Evolutionary conservation across 2,888 invertebrate genomes (phyloP).

Genomic region (Aporophyla lueneburgensis): DNA sequence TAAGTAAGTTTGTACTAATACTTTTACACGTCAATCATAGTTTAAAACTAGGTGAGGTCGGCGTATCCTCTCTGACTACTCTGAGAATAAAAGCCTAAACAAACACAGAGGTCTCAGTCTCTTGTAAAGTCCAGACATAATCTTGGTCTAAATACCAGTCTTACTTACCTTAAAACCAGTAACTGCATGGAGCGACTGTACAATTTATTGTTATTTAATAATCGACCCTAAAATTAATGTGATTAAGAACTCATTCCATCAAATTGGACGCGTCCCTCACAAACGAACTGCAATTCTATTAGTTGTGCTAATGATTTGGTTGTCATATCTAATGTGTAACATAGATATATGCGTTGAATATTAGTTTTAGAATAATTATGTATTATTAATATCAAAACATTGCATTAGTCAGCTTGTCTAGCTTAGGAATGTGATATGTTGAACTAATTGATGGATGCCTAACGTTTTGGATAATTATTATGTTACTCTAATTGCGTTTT

Average conservation of each 20-base stretch:
- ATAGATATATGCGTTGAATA: not conserved
- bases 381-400: constrained; percentile 8
- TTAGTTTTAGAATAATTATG: not conserved
- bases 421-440: not conserved
- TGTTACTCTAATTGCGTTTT: not conserved
- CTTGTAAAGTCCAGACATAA: too few relatives aligned
- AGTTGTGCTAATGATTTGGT: not conserved
- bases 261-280: not conserved
- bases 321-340: not conserved
- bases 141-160: not conserved
- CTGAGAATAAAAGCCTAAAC: too few relatives aligned
- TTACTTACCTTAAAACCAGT: not conserved
- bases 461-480: not conserved
- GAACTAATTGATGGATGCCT: constrained; percentile 31
- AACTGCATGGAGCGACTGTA: not conserved
- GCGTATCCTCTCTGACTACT: too few relatives aligned
- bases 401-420: constrained; percentile 2
- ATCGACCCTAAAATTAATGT: not conserved
- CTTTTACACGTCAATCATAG: too few relatives aligned
- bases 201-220: not conserved
- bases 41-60: too few relatives aligned
- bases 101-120: too few relatives aligned
- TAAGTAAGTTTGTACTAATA: too few relatives aligned
- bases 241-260: not conserved
- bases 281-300: not conserved